Percentiles rank a stretch among this genome's conserved stretches.
Evolutionary conservation across 2,888 invertebrate species (phyloP).

Genomic region (Brachyptera putata): DNA sequence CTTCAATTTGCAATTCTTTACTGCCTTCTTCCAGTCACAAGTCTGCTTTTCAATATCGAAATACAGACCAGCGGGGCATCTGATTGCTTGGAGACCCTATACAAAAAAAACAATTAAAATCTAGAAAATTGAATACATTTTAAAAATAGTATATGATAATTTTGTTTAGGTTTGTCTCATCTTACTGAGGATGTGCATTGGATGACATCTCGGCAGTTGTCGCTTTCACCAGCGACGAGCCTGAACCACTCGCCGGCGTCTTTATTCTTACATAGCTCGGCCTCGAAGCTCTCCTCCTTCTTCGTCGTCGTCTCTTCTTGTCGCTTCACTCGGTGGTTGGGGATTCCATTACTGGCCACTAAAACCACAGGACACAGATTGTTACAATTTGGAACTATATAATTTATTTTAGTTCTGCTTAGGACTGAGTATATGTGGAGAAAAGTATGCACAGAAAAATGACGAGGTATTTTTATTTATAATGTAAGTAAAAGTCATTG

Average conservation of each 20-base stretch:
- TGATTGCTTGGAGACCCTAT: constrained; percentile 86
- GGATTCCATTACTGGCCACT: constrained; percentile 20
- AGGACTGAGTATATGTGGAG: too few species aligned
- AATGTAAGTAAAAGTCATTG: too few species aligned
- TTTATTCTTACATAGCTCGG: constrained; percentile 88
- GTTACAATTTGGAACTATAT: too few species aligned
- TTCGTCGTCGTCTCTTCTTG: constrained; percentile 61
- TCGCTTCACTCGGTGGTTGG: constrained; percentile 26
- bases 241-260: constrained; percentile 95
- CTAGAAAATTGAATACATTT: constrained; percentile 5
- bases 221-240: constrained; percentile 81
- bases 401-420: too few species aligned
- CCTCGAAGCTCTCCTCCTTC: constrained; percentile 84
- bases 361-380: constrained; percentile 15
- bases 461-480: too few species aligned
- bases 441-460: too few species aligned
- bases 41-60: constrained; percentile 95
- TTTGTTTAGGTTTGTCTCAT: constrained; percentile 36
- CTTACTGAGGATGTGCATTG: constrained; percentile 89
- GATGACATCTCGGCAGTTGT: constrained; percentile 91
- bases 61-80: constrained; percentile 86
- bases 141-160: constrained; percentile 18
- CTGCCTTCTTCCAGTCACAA: constrained; percentile 90
- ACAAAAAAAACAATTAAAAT: constrained; percentile 35
- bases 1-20: constrained; percentile 89